Evolutionary conservation across 2,888 invertebrate genomes (phyloP).

Genomic region (Linyphia triangularis): DNA sequence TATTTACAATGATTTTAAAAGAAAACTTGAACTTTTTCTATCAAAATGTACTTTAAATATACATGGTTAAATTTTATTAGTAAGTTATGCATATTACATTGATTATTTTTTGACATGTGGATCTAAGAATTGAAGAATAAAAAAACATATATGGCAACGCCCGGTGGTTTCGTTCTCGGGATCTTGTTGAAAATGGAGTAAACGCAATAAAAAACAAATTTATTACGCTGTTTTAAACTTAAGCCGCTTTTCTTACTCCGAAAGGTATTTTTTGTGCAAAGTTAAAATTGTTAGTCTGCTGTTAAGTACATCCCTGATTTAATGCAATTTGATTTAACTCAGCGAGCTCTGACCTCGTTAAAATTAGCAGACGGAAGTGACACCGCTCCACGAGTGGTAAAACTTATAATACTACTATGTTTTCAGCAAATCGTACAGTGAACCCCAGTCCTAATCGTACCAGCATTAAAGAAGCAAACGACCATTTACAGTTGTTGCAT

Average conservation of each 20-base stretch:
- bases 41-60: neutral
- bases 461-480: conserved; percentile 80
- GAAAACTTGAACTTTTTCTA: too few relatives aligned
- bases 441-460: conserved; percentile 75
- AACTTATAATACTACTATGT: conserved; percentile 59
- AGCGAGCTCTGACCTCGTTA: neutral
- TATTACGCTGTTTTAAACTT: neutral
- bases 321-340: neutral
- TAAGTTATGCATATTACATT: too few relatives aligned
- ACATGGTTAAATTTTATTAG: too few relatives aligned
- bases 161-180: conserved; percentile 42
- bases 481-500: conserved; percentile 79
- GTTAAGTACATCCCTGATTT: neutral
- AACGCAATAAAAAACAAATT: conserved; percentile 5
- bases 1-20: too few relatives aligned
- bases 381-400: neutral
- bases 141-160: conserved; percentile 3
- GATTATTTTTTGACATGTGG: neutral
- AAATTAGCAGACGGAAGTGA: conserved; percentile 11
- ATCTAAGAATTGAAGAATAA: neutral
- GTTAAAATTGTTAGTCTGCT: neutral
- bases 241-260: neutral
- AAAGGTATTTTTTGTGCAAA: neutral
- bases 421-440: conserved; percentile 70
- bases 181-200: conserved; percentile 13